Percentiles rank a stretch among this genome's conserved stretches.
Evolutionary conservation across 2,113 vertebrate genomes (phyloP).

Genomic region (Saccopteryx bilineata): DNA sequence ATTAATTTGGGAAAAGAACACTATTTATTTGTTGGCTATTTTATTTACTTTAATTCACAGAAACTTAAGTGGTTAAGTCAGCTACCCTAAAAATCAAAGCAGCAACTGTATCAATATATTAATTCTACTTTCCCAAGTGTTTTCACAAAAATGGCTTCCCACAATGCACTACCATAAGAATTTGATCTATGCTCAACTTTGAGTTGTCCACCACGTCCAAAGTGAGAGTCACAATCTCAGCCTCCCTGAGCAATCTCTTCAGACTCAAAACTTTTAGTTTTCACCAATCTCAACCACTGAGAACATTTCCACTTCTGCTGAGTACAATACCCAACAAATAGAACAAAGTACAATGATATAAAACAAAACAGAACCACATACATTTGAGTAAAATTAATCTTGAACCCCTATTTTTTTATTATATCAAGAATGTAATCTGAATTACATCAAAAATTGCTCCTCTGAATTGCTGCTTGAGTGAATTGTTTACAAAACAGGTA

Average conservation of each 20-base stretch:
- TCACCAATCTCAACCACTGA: fast-evolving
- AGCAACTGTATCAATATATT: neutral
- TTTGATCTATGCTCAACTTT: neutral
- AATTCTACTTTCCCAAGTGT: neutral
- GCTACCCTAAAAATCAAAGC: neutral
- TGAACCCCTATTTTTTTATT: neutral
- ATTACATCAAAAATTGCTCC: neutral
- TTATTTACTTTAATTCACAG: neutral
- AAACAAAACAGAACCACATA: neutral
- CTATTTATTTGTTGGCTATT: neutral
- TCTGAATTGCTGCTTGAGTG: constrained; percentile 59
- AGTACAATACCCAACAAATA: neutral
- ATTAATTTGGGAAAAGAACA: neutral
- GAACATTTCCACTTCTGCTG: neutral
- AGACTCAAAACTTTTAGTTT: neutral
- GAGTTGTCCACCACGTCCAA: neutral
- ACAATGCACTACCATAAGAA: neutral
- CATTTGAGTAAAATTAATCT: neutral
- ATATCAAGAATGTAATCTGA: neutral
- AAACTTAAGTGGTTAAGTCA: neutral
- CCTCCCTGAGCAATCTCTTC: neutral
- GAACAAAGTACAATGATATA: constrained; percentile 25
- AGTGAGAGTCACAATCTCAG: neutral
- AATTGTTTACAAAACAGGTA: neutral
- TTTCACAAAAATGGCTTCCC: neutral